Evolutionary conservation across 2,888 invertebrate species (phyloP).

Genomic region (Drosophila kuntzei): DNA sequence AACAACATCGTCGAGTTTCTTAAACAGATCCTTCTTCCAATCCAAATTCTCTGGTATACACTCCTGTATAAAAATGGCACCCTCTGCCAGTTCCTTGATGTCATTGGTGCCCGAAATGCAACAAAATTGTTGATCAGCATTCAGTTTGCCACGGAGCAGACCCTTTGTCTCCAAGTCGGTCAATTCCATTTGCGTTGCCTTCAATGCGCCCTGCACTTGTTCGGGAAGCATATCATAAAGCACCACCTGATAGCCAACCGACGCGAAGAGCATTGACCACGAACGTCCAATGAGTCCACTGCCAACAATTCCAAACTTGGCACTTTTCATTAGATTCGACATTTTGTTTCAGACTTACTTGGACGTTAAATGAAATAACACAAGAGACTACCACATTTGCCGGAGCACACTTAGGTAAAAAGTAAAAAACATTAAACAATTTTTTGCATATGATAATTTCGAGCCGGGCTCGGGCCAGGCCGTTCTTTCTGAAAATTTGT

Average conservation of each 20-base stretch:
- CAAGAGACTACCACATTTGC: too few relatives aligned
- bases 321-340: slow-evolving; percentile 85
- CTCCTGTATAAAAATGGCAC: slow-evolving; percentile 94
- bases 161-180: slow-evolving; percentile 89
- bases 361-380: too few relatives aligned
- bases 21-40: slow-evolving; percentile 92
- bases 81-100: slow-evolving; percentile 90
- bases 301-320: slow-evolving; percentile 91
- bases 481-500: too few relatives aligned
- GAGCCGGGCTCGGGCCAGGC: too few relatives aligned
- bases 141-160: slow-evolving; percentile 91
- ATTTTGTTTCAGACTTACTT: slow-evolving; percentile 58
- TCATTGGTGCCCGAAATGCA: slow-evolving; percentile 91
- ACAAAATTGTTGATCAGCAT: slow-evolving; percentile 90
- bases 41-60: slow-evolving; percentile 96
- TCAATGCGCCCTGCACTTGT: slow-evolving; percentile 91
- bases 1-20: slow-evolving; percentile 91
- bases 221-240: slow-evolving; percentile 93
- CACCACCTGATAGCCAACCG: slow-evolving; percentile 94
- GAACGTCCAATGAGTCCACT: slow-evolving; percentile 98
- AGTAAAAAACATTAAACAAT: too few relatives aligned
- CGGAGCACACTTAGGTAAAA: too few relatives aligned
- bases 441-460: too few relatives aligned
- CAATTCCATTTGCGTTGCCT: slow-evolving; percentile 91
- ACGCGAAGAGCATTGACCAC: slow-evolving; percentile 98